A percentile compares a stretch with the other conserved stretches of the same genome.
Conservation (phyloP, 2,113 vertebrate genomes). For the Elaphurus davidianus region DNA sequence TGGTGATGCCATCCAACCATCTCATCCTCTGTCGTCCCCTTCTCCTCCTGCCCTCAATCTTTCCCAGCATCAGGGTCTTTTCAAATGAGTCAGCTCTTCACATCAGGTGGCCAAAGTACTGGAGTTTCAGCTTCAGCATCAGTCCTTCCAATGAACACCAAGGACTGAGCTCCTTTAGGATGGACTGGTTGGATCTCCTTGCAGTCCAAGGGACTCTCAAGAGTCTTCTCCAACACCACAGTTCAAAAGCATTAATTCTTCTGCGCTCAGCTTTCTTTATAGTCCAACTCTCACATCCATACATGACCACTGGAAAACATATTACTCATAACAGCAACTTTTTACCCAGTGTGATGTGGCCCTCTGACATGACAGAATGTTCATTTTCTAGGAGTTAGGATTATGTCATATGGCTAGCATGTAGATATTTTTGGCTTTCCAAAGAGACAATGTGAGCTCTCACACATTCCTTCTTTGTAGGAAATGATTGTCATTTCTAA, state of each 20-base stretch:
- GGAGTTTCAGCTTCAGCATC: background rate
- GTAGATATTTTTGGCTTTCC: background rate
- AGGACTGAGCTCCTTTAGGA: too few relatives aligned
- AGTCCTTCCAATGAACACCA: background rate
- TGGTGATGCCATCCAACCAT: background rate
- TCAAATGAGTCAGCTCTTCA: background rate
- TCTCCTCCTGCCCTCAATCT: background rate
- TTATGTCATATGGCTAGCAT: background rate
- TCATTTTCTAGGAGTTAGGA: background rate
- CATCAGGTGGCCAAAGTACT: background rate
- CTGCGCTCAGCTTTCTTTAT: fast-evolving
- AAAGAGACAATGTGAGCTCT: background rate
- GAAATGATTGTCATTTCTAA: background rate
- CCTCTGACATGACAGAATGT: background rate
- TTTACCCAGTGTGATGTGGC: background rate
- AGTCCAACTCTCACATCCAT: background rate
- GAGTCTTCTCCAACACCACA: background rate
- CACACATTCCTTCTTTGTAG: background rate
- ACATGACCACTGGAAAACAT: background rate
- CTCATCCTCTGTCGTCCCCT: background rate
- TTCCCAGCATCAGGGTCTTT: background rate
- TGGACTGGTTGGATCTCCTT: too few relatives aligned
- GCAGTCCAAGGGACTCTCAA: background rate
- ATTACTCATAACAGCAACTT: background rate
- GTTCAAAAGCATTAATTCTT: background rate